A percentile compares a stretch with the other conserved stretches of the same genome.
Evolutionary conservation across 2,888 invertebrate genomes (phyloP).

Genomic region (Pristionchus fissidentatus): DNA sequence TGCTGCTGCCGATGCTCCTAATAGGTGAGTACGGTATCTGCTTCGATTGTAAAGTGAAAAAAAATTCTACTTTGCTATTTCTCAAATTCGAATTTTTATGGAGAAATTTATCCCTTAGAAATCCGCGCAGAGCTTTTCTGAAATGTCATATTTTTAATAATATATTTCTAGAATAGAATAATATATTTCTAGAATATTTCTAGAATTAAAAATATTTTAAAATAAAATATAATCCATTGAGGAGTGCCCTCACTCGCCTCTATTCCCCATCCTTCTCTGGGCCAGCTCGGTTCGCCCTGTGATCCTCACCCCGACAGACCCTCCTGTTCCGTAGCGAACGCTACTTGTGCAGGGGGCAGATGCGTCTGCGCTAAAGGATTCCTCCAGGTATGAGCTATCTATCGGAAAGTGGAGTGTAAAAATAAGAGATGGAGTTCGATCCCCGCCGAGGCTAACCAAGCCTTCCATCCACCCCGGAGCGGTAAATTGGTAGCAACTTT

Average conservation of each 20-base stretch:
- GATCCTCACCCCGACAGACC: conserved; percentile 34
- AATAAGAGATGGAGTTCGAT: no score
- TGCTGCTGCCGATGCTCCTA: conserved; percentile 38
- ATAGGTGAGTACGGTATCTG: background rate
- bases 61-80: background rate
- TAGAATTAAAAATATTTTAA: background rate
- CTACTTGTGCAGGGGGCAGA: conserved; percentile 6
- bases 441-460: no score
- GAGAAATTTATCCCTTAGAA: no score
- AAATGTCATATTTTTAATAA: background rate
- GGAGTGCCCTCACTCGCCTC: background rate
- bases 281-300: conserved; percentile 32
- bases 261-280: background rate
- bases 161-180: background rate
- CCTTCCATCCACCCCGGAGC: no score
- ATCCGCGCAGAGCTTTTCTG: background rate
- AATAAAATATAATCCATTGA: background rate
- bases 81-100: background rate
- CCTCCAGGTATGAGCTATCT: background rate
- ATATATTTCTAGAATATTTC: no score
- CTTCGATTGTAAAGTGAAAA: background rate
- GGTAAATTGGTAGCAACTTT: no score
- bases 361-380: conserved; percentile 33
- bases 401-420: background rate
- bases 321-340: background rate